Evolutionary conservation across 2,113 vertebrate genomes (phyloP), one percentile per base, ranked within the genome.

Genomic region (Dasyornis broadbenti): DNA sequence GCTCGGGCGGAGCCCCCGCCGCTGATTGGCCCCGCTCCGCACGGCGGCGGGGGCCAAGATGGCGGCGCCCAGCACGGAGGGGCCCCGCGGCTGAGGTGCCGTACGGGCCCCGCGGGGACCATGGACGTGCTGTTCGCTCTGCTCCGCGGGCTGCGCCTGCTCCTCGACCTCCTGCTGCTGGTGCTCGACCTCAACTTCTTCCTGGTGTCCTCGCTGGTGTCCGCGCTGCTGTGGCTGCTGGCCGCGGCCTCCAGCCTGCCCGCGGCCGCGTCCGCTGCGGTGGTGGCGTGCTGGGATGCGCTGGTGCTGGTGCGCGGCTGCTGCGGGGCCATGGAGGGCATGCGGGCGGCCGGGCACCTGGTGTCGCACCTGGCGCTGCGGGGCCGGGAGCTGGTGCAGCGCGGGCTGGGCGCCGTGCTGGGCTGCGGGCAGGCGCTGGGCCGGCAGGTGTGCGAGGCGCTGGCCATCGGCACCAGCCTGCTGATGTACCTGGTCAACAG

Each of bases 111-210:
- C 80, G 42, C n/a, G 53, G 30, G 28, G 24, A 56, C 64, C 87
- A 99, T 99, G 99, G 99, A 98, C 89, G 95, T 98, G 82, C 86
- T 99, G 86, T 97, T 98, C 94, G 63, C 98, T 60, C 72, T 99
- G 11, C 95, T 99, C 60, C 98, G 98, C 63, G 97, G 98, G 21
- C 86, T 99, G 70, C 98, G 98, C 45, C 97, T 98, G 96, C 97
- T 97, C 59, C 79, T 99, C 92, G 99, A 99, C 77, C 88, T 98
- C 49, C 85, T 98, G 56, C 94, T 98, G 16, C 94, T 99, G 59
- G 66, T 99, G 88, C 94, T 99, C 97, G 99, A 99, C 91, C 53
- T 99, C 61, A 99, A 99, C 92, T 99, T 99, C 80, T 90, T 99
- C 89, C 83, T 99, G 17, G 98, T 99, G 40, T 99, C 98, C 86